Conservation (phyloP, 2,888 invertebrate species). For the Busseola fusca region DNA sequence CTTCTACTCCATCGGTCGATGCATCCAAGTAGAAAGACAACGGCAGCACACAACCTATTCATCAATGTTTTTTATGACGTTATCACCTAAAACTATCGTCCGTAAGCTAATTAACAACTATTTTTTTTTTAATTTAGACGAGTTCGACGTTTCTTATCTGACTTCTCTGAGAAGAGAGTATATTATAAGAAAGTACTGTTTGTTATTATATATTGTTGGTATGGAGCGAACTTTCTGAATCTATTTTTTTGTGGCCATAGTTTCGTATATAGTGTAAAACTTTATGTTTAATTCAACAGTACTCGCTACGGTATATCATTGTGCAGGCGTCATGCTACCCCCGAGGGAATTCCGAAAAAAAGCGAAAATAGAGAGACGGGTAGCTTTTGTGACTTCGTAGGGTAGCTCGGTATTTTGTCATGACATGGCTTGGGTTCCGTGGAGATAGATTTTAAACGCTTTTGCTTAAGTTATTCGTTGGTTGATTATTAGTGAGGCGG, state of each 20-base stretch:
- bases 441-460: not conserved
- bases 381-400: conserved; percentile 31
- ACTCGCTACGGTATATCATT: conserved; percentile 54
- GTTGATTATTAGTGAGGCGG: too few relatives aligned
- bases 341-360: conserved; percentile 44
- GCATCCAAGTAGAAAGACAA: too few relatives aligned
- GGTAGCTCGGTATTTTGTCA: conserved; percentile 20
- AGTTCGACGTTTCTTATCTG: too few relatives aligned
- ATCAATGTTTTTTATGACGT: too few relatives aligned
- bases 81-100: too few relatives aligned
- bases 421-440: conserved; percentile 17
- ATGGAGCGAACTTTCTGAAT: not conserved
- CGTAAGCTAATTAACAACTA: too few relatives aligned
- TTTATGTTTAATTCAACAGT: conserved; percentile 61
- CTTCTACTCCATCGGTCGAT: too few relatives aligned
- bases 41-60: too few relatives aligned
- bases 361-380: conserved; percentile 27
- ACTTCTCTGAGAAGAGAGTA: too few relatives aligned
- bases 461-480: not conserved
- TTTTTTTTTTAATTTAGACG: too few relatives aligned
- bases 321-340: conserved; percentile 44
- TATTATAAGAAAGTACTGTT: too few relatives aligned
- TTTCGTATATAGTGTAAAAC: conserved; percentile 39
- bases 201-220: not conserved
- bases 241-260: conserved; percentile 25